Evolutionary conservation across 2,888 invertebrate genomes (phyloP).

Genomic region (Callyntrura guangdongensis): DNA sequence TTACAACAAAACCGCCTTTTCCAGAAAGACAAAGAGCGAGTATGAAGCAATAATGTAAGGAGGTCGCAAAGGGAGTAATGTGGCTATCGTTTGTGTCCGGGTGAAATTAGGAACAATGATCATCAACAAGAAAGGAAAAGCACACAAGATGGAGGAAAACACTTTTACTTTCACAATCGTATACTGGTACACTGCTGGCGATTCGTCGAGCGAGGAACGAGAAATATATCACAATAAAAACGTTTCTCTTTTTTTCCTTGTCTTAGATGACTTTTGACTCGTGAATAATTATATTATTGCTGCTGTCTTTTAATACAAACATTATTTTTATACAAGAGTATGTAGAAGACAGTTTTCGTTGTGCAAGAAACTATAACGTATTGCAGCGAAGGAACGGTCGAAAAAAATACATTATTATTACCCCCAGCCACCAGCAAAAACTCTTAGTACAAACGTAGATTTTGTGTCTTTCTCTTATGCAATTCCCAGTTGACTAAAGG

Average conservation of each 20-base stretch:
- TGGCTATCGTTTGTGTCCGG: neutral
- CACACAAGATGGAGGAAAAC: slow-evolving; percentile 20
- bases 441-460: neutral
- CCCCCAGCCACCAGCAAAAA: slow-evolving; percentile 24
- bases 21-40: neutral
- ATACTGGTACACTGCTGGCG: neutral
- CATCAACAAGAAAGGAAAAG: slow-evolving; percentile 8
- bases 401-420: slow-evolving; percentile 23
- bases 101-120: slow-evolving; percentile 36
- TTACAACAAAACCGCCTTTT: neutral
- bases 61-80: neutral
- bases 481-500: slow-evolving; percentile 30
- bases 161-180: neutral
- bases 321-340: neutral
- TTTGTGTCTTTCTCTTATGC: slow-evolving; percentile 25
- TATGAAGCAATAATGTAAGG: neutral
- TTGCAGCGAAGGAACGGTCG: neutral
- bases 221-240: slow-evolving; percentile 26
- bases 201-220: neutral
- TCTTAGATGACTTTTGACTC: slow-evolving; percentile 40
- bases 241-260: neutral
- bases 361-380: too few species aligned
- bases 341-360: neutral
- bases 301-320: neutral
- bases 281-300: slow-evolving; percentile 42